Evolutionary conservation across 2,888 invertebrate species (phyloP), one percentile per base, ranked within the genome.

Genomic region (Apamea crenata): DNA sequence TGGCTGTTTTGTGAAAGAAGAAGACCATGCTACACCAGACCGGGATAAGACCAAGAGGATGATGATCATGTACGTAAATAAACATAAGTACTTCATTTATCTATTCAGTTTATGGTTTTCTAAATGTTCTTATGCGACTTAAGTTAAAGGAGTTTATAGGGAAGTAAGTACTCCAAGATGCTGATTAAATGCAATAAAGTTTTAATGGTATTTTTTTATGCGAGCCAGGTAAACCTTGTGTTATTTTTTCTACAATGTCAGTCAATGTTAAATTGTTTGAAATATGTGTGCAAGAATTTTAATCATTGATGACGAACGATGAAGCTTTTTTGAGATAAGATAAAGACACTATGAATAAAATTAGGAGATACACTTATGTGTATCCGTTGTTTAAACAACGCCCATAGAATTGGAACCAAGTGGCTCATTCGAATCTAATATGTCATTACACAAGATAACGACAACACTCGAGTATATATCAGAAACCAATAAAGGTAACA

Each of bases 401-500:
- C 6, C 12, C 8, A 47, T 25, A 4, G 21, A 83, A 56, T 2
- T 65, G 10, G n/a, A 78, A 40, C n/a, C 8, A 53, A 32, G 29
- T 29, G 44, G 5, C 29, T 72, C 29, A 65, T 69, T 65, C 18
- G 44, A 44, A 59, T 47, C 21, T 36, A 72, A 59, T 66, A 72
- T 72, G 36, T 63, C 40, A 72, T 47, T 18, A 44, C 29, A 8
- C 18, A 5, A 61, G 72, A 50, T 75, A 71, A 44, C n/a, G 16
- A 68, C 56, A 25, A 32, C 32, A 53, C 44, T 56, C 3, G 67
- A 71, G n/a, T 36, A 40, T 0, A 3, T 56, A 53, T 66, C 68
- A 69, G 29, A 78, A 70, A 69, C 67, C 65, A 83, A 78, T 71
- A 69, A 72, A 47, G 40, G 12, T 32, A 67, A 40, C 44, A 61